Base-by-base conservation (phyloP, 2,113 vertebrate species). In the Potamarius usumacintae region DNA sequence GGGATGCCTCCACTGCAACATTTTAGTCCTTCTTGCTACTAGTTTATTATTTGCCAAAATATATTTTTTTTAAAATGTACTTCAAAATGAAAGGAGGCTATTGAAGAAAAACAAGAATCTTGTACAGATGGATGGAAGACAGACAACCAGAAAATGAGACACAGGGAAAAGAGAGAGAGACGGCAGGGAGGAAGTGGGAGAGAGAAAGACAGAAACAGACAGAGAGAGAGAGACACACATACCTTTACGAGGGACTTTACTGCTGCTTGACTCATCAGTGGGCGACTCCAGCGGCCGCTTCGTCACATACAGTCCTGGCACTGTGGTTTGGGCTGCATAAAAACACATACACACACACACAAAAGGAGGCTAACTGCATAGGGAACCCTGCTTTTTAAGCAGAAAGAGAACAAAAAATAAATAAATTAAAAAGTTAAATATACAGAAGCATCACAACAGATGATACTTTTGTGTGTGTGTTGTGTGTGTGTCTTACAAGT, bases 191-290 rank as follows among this genome's bases (percentile, higher is more conserved):
- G 34, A 42, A 42, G 34, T 42, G 34, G 34, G 34, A 42, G 20
- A n/a, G 25, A 78, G 14, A 80, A 4, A 58, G 25, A 57, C 20
- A n/a, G 34, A n/a, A 1, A 7, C 7, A 63, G 22, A 83, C 22
- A 25, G 20, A 83, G 7, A 67, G 48, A 18, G 11, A 63, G 1
- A 65, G 34, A 65, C 71, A 85, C 14, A 52, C 67, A 5, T 83
- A 96, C 96, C 96, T 96, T 96, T 97, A 92, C 97, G 98, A 90
- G 97, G 97, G 92, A 98, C 97, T 90, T 96, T 97, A 94, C 97
- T 97, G 94, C 97, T 58, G 87, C 34, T 69, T 0, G 82, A 5
- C 27, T 84, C 82, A 5, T 84, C 82, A 11, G 82, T 4, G 2
- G 63, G 17, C 0, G 72, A 50, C 20, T 88, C 87, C 72, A 88